Evolutionary conservation across 2,797 vertebrate genomes (phyloP).

Genomic region (Pseudochirops cupreus): DNA sequence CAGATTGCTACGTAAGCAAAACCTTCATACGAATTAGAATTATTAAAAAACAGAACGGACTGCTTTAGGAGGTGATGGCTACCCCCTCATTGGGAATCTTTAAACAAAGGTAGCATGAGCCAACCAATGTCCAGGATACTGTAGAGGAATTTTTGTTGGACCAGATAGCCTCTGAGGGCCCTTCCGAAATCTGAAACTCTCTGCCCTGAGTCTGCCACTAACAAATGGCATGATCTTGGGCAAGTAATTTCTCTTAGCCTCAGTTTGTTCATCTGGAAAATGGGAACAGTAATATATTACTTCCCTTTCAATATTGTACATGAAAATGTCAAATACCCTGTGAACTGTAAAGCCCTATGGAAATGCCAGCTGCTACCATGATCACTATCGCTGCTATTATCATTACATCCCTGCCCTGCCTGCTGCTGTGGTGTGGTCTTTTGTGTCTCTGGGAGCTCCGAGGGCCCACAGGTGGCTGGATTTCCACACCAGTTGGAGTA

Average conservation of each 20-base stretch:
- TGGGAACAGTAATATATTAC: constrained; percentile 54
- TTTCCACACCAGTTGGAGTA: not conserved
- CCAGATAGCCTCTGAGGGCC: not conserved
- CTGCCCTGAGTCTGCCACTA: constrained; percentile 26
- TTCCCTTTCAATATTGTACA: not conserved
- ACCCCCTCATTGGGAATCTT: not conserved
- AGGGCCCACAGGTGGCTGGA: not conserved
- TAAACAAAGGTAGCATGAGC: not conserved
- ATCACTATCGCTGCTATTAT: not conserved
- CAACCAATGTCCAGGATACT: not conserved
- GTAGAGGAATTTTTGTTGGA: not conserved
- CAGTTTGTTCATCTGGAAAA: constrained; percentile 48
- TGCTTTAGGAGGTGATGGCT: not conserved
- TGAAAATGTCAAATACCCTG: not conserved
- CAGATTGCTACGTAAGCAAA: not conserved
- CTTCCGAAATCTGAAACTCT: not conserved
- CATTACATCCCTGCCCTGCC: not conserved
- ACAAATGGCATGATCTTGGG: constrained; percentile 51
- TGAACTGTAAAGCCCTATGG: not conserved
- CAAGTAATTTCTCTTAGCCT: constrained; percentile 57
- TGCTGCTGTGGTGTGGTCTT: not conserved
- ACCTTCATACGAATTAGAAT: not conserved
- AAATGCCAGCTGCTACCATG: constrained; percentile 59
- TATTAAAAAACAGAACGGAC: not conserved
- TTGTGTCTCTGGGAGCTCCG: not conserved